Conservation (phyloP, 1,140 invertebrate species). For the Globodera rostochiensis region DNA sequence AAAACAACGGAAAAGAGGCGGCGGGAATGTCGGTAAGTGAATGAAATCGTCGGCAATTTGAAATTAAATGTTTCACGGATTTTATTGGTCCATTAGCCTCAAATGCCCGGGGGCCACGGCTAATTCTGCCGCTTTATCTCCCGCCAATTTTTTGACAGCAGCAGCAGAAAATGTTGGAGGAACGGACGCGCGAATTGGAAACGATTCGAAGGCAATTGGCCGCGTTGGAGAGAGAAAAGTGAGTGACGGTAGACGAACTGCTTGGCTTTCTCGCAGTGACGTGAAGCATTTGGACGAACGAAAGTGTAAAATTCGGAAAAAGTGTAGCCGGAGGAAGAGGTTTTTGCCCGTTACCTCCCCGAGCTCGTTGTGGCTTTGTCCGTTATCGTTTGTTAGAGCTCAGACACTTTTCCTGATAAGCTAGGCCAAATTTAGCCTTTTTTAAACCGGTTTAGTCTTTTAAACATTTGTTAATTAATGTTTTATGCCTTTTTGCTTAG, state of each 20-base stretch:
- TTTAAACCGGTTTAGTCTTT: not conserved
- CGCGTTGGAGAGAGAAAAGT: conserved; percentile 5
- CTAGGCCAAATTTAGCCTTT: not conserved
- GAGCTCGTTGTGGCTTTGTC: too few relatives aligned
- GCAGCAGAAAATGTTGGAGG: conserved; percentile 9
- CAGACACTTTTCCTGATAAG: too few relatives aligned
- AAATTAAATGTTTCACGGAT: too few relatives aligned
- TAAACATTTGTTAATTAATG: not conserved
- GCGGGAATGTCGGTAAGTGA: not conserved
- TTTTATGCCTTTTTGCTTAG: not conserved
- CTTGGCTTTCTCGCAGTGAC: not conserved
- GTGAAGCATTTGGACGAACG: too few relatives aligned
- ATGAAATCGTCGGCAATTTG: not conserved
- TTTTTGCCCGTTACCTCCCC: too few relatives aligned
- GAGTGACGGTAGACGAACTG: not conserved
- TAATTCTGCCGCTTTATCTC: too few relatives aligned
- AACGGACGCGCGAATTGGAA: conserved; percentile 4
- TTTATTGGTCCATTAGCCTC: too few relatives aligned
- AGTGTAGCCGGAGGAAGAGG: too few relatives aligned
- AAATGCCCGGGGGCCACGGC: too few relatives aligned
- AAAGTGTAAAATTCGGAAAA: too few relatives aligned
- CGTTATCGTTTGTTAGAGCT: too few relatives aligned
- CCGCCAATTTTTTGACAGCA: not conserved
- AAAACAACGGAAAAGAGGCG: not conserved
- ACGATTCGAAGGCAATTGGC: not conserved